Percentiles rank a stretch among this genome's conserved stretches.
These are phyloP conservation scores for Drosophila limbata DNA, from an alignment of 2,888 invertebrate species.

Conservation along the genomic window DNA sequence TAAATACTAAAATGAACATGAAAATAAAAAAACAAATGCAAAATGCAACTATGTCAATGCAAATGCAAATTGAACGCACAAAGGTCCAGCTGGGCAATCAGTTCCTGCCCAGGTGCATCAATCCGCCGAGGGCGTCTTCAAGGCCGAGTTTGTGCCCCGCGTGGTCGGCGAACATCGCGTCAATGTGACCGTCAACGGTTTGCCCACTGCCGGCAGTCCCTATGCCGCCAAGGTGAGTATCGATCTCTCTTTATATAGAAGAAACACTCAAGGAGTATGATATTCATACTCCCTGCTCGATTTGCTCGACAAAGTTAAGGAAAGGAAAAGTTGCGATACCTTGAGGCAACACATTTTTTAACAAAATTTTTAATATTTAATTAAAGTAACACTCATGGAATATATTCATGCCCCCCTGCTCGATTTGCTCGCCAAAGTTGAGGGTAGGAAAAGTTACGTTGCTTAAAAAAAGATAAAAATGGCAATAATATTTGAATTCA, in stretches of 20 bases:
- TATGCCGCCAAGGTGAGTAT: constrained; percentile 92
- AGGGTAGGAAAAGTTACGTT: too few species aligned
- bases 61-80: constrained; percentile 26
- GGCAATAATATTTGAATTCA: too few species aligned
- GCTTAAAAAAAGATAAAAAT: too few species aligned
- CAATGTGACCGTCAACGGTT: constrained; percentile 92
- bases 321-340: too few species aligned
- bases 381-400: too few species aligned
- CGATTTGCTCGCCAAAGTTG: too few species aligned
- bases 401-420: too few species aligned
- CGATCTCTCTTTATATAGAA: neutral
- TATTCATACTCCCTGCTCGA: neutral
- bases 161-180: constrained; percentile 97
- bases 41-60: constrained; percentile 20
- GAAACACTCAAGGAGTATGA: neutral
- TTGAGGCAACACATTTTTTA: too few species aligned
- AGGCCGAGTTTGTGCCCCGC: constrained; percentile 96
- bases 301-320: too few species aligned
- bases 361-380: too few species aligned
- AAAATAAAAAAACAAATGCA: constrained; percentile 33
- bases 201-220: constrained; percentile 95
- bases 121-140: constrained; percentile 92
- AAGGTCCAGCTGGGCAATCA: constrained; percentile 96
- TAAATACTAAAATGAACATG: constrained; percentile 35
- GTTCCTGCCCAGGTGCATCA: constrained; percentile 95